Conservation (phyloP, 2,888 invertebrate genomes). For the Ommatoiulus sabulosus region DNA sequence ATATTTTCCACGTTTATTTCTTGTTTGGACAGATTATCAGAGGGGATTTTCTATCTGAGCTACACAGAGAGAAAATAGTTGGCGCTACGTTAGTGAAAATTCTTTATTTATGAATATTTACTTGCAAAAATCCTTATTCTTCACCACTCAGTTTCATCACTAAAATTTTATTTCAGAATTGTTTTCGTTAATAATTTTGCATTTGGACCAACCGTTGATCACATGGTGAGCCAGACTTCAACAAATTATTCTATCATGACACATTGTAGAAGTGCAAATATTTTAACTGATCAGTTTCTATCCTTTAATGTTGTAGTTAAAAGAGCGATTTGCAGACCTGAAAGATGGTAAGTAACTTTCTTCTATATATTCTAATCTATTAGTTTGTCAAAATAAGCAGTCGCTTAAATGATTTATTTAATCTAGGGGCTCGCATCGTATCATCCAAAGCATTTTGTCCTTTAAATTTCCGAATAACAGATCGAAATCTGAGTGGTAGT, state of each 20-base stretch:
- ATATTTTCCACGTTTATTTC: constrained; percentile 37
- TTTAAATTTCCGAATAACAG: constrained; percentile 97
- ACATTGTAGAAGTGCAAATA: not conserved
- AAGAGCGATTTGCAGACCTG: constrained; percentile 95
- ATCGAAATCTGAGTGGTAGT: constrained; percentile 91
- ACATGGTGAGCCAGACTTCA: constrained; percentile 69
- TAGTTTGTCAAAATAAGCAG: not conserved
- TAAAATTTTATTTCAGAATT: constrained; percentile 70
- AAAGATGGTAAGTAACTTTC: constrained; percentile 76
- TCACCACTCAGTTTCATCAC: constrained; percentile 38
- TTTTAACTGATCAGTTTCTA: not conserved
- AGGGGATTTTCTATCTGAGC: constrained; percentile 94
- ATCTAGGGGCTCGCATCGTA: constrained; percentile 84
- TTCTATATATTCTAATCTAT: too few species aligned
- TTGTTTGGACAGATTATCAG: constrained; percentile 73
- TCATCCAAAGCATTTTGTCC: constrained; percentile 99
- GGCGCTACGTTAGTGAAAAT: constrained; percentile 76
- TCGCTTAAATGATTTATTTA: constrained; percentile 15
- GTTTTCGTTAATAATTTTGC: constrained; percentile 99
- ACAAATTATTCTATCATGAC: not conserved
- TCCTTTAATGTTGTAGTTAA: constrained; percentile 75
- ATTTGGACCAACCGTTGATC: constrained; percentile 97
- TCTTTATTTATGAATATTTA: not conserved
- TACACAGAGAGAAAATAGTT: constrained; percentile 93
- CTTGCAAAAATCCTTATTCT: too few species aligned